A percentile compares a stretch with the other conserved stretches of the same genome.
Evolutionary conservation across 2,797 vertebrate species (phyloP).

Genomic region (Cyprinella venusta): DNA sequence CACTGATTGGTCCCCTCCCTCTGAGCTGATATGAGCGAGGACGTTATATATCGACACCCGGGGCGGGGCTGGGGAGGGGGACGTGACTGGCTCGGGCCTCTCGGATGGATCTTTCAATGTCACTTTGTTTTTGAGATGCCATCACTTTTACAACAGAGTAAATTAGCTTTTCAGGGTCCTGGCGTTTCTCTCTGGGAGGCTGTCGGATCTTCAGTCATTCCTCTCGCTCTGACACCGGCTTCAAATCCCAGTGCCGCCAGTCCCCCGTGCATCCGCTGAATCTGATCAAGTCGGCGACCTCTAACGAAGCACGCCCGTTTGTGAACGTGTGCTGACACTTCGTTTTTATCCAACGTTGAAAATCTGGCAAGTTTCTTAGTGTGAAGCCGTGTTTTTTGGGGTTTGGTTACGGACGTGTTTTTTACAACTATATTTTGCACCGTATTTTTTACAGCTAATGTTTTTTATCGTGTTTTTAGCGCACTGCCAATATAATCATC

Average conservation of each 20-base stretch:
- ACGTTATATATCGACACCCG: slow-evolving; percentile 44
- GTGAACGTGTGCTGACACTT: neutral
- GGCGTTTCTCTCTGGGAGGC: slow-evolving; percentile 58
- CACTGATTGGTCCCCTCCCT: slow-evolving; percentile 71
- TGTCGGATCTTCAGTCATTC: slow-evolving; percentile 53
- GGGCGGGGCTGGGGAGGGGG: slow-evolving; percentile 61
- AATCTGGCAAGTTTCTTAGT: slow-evolving; percentile 25
- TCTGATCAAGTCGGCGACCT: slow-evolving; percentile 2
- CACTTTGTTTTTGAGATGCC: slow-evolving; percentile 72
- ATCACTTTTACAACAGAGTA: slow-evolving; percentile 73
- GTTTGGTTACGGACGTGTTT: too few relatives aligned
- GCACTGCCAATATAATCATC: neutral
- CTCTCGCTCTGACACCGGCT: slow-evolving; percentile 37
- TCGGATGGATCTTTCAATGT: slow-evolving; percentile 77
- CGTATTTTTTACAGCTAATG: neutral
- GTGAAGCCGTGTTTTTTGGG: neutral
- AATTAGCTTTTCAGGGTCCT: slow-evolving; percentile 68
- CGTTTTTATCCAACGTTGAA: slow-evolving; percentile 21
- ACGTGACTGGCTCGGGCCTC: slow-evolving; percentile 60
- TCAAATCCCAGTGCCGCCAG: slow-evolving; percentile 11
- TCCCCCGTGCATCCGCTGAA: neutral
- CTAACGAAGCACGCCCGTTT: slow-evolving; percentile 19
- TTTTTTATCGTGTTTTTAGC: neutral
- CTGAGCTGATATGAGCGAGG: slow-evolving; percentile 59
- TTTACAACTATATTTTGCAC: neutral